Percentiles rank a stretch among this genome's conserved stretches.
phyloP scores from a whole-genome alignment of 2,888 invertebrate species.

The Microctonus brassicae region DNA sequence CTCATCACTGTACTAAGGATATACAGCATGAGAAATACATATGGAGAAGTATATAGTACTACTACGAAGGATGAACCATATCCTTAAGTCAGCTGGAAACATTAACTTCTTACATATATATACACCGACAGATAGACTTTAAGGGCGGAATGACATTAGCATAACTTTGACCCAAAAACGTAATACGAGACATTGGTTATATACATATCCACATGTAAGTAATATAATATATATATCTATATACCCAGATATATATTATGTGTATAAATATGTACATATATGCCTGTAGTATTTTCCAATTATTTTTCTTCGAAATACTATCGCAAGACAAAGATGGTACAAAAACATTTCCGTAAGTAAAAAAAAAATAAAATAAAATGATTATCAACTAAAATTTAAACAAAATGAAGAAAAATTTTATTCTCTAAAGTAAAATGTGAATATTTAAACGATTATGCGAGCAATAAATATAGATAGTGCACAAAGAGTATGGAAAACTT shows the following conservation, averaged over 20 bases:
- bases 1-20: too few species aligned
- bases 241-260: too few species aligned
- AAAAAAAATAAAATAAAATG: neutral
- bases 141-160: slow-evolving; percentile 46
- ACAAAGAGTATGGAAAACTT: neutral
- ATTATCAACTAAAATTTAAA: neutral
- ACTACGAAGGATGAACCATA: neutral
- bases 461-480: slow-evolving; percentile 1
- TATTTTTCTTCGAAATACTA: too few species aligned
- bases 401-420: neutral
- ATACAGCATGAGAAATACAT: too few species aligned
- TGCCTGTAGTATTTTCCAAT: neutral
- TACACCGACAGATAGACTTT: too few species aligned
- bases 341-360: neutral
- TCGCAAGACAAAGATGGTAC: too few species aligned
- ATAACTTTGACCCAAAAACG: slow-evolving; percentile 48
- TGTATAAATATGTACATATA: neutral
- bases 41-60: too few species aligned
- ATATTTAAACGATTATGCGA: slow-evolving; percentile 2
- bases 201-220: neutral
- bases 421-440: neutral
- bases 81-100: slow-evolving; percentile 16
- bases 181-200: slow-evolving; percentile 25
- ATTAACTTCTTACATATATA: too few species aligned
- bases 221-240: too few species aligned